These are phyloP conservation scores for Semotilus atromaculatus DNA, from an alignment of 2,797 vertebrate genomes.

Conservation along the genomic window DNA sequence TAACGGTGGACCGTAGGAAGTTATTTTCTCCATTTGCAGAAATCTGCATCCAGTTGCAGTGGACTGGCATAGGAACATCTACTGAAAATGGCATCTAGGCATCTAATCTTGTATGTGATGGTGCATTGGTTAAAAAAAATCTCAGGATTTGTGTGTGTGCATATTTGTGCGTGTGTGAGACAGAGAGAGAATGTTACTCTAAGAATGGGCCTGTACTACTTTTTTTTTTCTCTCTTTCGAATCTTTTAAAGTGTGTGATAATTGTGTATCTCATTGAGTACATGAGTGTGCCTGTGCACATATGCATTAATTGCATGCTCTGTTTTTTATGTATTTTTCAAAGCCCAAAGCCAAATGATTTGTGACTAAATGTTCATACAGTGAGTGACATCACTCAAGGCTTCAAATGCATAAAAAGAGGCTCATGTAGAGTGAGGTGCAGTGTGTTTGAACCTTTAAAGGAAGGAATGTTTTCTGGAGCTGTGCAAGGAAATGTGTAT, in stretches of 20 bases:
- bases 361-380: constrained; percentile 1
- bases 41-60: constrained; percentile 61
- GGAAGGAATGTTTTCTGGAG: background rate
- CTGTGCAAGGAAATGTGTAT: constrained; percentile 11
- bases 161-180: constrained; percentile 9
- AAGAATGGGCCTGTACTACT: constrained; percentile 13
- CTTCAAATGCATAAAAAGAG: background rate
- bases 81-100: constrained; percentile 25
- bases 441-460: background rate
- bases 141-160: constrained; percentile 62
- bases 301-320: constrained; percentile 32
- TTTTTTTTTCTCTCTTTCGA: constrained; percentile 12
- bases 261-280: constrained; percentile 31
- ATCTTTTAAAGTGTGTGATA: constrained; percentile 13
- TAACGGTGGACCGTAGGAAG: constrained; percentile 85
- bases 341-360: constrained; percentile 13
- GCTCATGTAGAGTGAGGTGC: background rate
- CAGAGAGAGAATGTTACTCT: constrained; percentile 2
- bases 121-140: constrained; percentile 40
- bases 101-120: constrained; percentile 39
- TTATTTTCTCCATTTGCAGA: constrained; percentile 58
- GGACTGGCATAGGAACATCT: constrained; percentile 24
- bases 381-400: background rate
- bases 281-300: constrained; percentile 31
- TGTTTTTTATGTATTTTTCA: constrained; percentile 10